Conservation (phyloP, 2,797 vertebrate genomes). For the Huso huso region DNA sequence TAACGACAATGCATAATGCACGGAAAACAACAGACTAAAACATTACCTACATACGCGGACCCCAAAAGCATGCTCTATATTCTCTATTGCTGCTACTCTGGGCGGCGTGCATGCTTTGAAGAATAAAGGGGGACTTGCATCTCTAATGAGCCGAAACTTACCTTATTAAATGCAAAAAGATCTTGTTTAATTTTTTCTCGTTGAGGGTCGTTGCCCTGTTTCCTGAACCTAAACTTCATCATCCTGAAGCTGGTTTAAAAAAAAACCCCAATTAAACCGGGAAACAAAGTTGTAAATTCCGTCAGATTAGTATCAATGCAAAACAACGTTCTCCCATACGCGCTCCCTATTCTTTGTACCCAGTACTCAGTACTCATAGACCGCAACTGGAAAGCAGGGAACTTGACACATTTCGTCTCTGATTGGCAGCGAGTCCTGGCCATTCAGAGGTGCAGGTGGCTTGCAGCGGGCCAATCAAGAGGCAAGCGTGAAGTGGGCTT, state of each 20-base stretch:
- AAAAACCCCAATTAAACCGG: background rate
- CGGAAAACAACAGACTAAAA: background rate
- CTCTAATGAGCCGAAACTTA: slow-evolving; percentile 23
- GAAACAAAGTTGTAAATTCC: slow-evolving; percentile 23
- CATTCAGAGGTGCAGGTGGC: slow-evolving; percentile 6
- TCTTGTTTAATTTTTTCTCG: slow-evolving; percentile 61
- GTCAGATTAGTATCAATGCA: slow-evolving; percentile 30
- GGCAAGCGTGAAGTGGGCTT: slow-evolving; percentile 1
- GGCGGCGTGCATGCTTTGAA: slow-evolving; percentile 14
- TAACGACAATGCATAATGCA: background rate
- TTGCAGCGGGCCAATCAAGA: slow-evolving; percentile 11
- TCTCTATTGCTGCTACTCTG: slow-evolving; percentile 12
- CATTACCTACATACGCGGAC: no score
- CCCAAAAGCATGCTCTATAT: no score
- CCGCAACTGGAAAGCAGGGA: slow-evolving; percentile 27
- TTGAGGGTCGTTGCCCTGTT: slow-evolving; percentile 60
- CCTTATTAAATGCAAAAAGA: slow-evolving; percentile 65
- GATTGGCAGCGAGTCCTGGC: slow-evolving; percentile 11
- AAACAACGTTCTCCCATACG: slow-evolving; percentile 52
- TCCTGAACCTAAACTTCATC: slow-evolving; percentile 70
- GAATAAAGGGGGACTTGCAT: slow-evolving; percentile 5
- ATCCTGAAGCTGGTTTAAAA: slow-evolving; percentile 38
- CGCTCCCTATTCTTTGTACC: slow-evolving; percentile 35
- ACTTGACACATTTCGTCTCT: slow-evolving; percentile 16
- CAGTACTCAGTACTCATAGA: slow-evolving; percentile 32